Evolutionary conservation across 2,888 invertebrate genomes (phyloP), one percentile per base, ranked within the genome.

Genomic region (Didymodactylos carnosus): DNA sequence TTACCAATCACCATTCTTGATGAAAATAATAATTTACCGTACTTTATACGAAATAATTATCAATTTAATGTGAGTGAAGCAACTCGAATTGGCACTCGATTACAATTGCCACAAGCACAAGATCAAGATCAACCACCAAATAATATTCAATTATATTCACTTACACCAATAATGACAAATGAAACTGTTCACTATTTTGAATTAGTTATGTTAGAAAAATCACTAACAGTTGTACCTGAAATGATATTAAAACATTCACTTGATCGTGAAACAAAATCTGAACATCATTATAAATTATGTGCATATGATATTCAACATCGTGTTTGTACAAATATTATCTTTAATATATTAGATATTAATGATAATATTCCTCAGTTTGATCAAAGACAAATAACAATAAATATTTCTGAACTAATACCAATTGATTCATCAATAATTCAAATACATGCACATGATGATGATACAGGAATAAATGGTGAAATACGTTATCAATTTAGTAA

Each of bases 401-500:
- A 51, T 27, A 5, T 51, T 14, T 51, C 51, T 5, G 51, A 51
- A 51, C 27, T 25, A 25, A 51, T 27, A 7, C 8, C 27, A 25
- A 51, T 51, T 27, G 13, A 51, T 51, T 25, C 51, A 11, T 3
- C 11, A 27, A 4, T 51, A 5, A 27, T 51, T 23, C 51, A 51
- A 51, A 51, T 78, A 11, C 72, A 73, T 39, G 78, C 78, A 19
- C 62, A 71, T 16, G 78, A 78, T 69, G 39, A 27, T 23, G 78
- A 78, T 71, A 69, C 72, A 3, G 78, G 78, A 19, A 25, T 27
- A 27, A 77, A 78, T 51, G 78, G 76, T 16, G 72, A 73, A 69
- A 75, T 78, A 29, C 51, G 40, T 16, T 78, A 78, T 75, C 69
- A 74, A 16, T 77, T 78, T 41, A 75, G 76, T 0, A 51, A 51